These are phyloP conservation scores for Anguilla pacifica DNA, from an alignment of 2,797 vertebrate species.

Conservation along the genomic window DNA sequence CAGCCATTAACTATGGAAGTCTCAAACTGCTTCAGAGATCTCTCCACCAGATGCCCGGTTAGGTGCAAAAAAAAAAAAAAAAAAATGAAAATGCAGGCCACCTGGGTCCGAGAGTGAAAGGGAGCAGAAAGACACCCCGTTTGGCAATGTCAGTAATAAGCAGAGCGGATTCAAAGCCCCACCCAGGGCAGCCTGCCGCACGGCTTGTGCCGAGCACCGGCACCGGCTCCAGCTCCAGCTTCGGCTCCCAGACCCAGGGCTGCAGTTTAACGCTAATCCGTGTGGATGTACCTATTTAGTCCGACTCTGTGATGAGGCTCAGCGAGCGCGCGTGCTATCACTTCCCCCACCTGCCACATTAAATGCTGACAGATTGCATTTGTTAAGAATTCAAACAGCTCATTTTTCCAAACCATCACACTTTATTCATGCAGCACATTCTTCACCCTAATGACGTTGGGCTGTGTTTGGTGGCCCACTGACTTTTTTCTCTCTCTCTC, in stretches of 20 bases:
- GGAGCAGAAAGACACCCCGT: conserved; percentile 13
- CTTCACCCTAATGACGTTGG: conserved; percentile 46
- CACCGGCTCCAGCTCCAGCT: conserved; percentile 22
- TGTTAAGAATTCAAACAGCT: conserved; percentile 61
- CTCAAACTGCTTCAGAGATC: conserved; percentile 48
- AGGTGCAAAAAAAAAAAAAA: conserved; percentile 14
- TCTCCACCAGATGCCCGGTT: conserved; percentile 44
- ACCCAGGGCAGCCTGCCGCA: conserved; percentile 6
- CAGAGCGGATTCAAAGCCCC: conserved; percentile 44
- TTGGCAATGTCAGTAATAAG: conserved; percentile 45
- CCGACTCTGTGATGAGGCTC: conserved; percentile 41
- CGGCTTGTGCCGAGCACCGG: conserved; percentile 26
- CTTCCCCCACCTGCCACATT: conserved; percentile 50
- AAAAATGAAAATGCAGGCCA: conserved; percentile 40
- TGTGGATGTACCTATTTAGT: conserved; percentile 57
- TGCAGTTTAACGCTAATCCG: conserved; percentile 57
- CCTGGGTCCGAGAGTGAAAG: conserved; percentile 26
- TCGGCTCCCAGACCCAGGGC: conserved; percentile 29
- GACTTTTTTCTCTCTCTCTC: conserved; percentile 10
- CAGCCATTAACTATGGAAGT: conserved; percentile 42
- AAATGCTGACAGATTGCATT: conserved; percentile 62
- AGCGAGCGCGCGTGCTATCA: conserved; percentile 36
- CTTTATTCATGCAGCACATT: conserved; percentile 39
- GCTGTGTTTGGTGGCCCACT: conserved; percentile 34
- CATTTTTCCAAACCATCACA: conserved; percentile 48